Base-by-base conservation (phyloP, 2,113 vertebrate genomes). In the Cyrtonyx montezumae region DNA sequence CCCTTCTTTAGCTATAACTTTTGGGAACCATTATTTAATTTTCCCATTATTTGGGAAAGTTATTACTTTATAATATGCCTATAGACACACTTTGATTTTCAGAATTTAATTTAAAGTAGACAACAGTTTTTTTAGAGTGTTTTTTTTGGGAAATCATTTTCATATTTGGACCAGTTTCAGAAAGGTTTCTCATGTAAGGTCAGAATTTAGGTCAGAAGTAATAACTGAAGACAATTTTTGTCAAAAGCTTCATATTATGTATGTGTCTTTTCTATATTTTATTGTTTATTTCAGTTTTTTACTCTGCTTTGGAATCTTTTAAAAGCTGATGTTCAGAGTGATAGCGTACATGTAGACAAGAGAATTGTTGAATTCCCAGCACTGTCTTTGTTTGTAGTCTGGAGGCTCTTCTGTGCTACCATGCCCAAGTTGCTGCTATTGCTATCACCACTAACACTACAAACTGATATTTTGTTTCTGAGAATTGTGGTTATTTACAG, bases 311-410 rank as follows among this genome's bases (percentile, higher is more conserved):
- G 8, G 12, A 1, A n/a, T 49, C 17, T 65, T 83, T 88, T 17
- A 79, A 28, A 67, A 42, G 7, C 12, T 36, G 3, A 1, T 3
- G 0, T 67, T 88, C n/a, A 88, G 68, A 30, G 14, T 15, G 13
- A 15, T 12, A 67, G 4, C 14, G 16, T 62, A n/a, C 5, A 76
- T 30, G 17, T 61, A 16, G 9, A 70, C 85, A 69, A 2, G 9
- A 8, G 2, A 1, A 0, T 16, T 82, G 20, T 48, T 69, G 58
- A 77, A 69, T 36, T 4, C 1, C 6, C 13, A 37, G 2, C 7
- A 63, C 3, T n/a, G n/a, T n/a, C n/a, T 42, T 3, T 45, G 12
- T 79, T 73, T 8, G 22, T 32, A 32, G 22, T 13, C 12, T 55
- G 9, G 32, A 78, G 12, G 37, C 16, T 77, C 17, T 84, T 76